phyloP scores from a whole-genome alignment of 2,797 vertebrate genomes.

The Helarctos malayanus region DNA sequence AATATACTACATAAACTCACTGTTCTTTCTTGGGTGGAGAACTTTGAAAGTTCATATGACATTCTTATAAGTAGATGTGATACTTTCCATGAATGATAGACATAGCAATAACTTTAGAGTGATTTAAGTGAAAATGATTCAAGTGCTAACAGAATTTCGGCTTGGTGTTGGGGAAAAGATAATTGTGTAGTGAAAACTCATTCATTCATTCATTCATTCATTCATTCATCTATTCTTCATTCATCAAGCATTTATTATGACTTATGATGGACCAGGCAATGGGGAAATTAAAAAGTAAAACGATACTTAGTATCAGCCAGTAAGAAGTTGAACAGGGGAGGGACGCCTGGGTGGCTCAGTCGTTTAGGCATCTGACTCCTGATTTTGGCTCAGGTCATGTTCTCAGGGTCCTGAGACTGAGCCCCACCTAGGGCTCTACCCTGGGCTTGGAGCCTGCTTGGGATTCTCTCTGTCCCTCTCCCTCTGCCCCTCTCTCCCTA shows the following conservation, averaged over 20 bases:
- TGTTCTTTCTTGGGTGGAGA: conserved; percentile 10
- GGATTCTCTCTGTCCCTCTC: background rate
- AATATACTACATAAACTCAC: background rate
- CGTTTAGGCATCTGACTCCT: background rate
- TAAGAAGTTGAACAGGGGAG: conserved; percentile 4
- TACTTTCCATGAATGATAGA: conserved; percentile 1
- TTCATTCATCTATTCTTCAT: background rate
- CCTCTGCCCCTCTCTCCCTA: background rate
- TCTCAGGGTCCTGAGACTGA: background rate
- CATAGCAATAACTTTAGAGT: background rate
- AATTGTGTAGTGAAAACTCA: background rate
- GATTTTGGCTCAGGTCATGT: background rate
- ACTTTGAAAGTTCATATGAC: background rate
- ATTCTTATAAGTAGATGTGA: background rate
- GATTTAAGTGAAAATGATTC: conserved; percentile 44
- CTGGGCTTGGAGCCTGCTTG: background rate
- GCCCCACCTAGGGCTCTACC: background rate
- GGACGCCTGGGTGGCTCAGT: background rate
- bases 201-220: background rate
- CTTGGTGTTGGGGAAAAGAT: background rate
- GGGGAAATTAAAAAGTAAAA: background rate
- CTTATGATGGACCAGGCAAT: background rate
- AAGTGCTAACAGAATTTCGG: conserved; percentile 8
- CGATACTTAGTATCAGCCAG: background rate
- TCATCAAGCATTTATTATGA: conserved; percentile 31